Percentiles rank a stretch among this genome's conserved stretches.
Conservation (phyloP, 1,140 invertebrate species). For the Sitophilus oryzae region DNA sequence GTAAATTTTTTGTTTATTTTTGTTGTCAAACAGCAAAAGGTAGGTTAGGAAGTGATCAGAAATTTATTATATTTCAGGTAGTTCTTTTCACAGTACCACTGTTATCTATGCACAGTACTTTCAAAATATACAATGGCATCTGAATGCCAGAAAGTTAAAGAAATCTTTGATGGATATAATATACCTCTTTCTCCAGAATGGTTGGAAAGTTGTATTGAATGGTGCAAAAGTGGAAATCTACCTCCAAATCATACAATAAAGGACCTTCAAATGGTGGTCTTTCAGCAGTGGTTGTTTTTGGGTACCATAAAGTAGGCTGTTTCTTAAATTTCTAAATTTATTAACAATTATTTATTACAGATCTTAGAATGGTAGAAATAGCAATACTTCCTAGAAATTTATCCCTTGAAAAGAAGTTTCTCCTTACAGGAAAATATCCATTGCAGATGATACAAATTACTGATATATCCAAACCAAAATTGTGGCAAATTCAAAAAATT, state of each 20-base stretch:
- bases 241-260: conserved; percentile 28
- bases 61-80: too few relatives aligned
- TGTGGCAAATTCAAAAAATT: conserved; percentile 59
- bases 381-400: conserved; percentile 52
- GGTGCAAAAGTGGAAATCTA: conserved; percentile 33
- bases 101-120: too few relatives aligned
- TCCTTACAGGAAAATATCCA: conserved; percentile 50
- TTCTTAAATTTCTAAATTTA: not conserved
- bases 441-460: conserved; percentile 48
- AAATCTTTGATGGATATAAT: conserved; percentile 16
- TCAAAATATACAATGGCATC: conserved; percentile 5
- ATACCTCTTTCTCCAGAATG: conserved; percentile 33
- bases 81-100: too few relatives aligned
- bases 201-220: conserved; percentile 38
- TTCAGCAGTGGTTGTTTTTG: conserved; percentile 53
- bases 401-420: conserved; percentile 39
- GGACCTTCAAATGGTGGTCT: conserved; percentile 31
- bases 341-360: conserved; percentile 34
- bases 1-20: too few relatives aligned
- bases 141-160: conserved; percentile 6
- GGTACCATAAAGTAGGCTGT: conserved; percentile 6
- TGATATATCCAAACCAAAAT: conserved; percentile 51
- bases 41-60: too few relatives aligned
- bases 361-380: conserved; percentile 54
- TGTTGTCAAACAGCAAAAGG: too few relatives aligned